phyloP scores from a whole-genome alignment of 2,797 vertebrate genomes.

The Schizopygopsis pylzovi region DNA sequence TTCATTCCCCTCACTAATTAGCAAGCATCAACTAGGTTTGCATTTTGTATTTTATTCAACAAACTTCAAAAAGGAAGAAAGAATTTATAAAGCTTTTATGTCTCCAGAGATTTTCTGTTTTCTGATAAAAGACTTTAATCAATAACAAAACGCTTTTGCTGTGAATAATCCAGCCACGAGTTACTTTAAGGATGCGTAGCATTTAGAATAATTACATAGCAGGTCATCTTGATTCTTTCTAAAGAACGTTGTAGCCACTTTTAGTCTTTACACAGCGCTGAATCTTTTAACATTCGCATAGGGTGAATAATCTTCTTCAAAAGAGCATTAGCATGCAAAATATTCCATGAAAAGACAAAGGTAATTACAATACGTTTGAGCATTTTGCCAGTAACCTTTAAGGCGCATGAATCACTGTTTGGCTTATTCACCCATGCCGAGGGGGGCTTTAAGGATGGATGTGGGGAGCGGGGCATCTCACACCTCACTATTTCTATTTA shows the following conservation, averaged over 20 bases:
- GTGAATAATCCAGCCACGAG: neutral
- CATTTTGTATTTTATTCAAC: constrained; percentile 14
- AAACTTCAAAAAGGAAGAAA: constrained; percentile 21
- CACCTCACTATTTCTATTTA: constrained; percentile 24
- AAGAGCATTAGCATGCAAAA: constrained; percentile 50
- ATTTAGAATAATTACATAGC: constrained; percentile 49
- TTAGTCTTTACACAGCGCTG: constrained; percentile 30
- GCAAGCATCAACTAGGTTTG: constrained; percentile 11
- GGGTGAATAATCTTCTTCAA: constrained; percentile 23
- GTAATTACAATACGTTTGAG: constrained; percentile 49
- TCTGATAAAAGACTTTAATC: constrained; percentile 39
- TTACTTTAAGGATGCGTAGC: constrained; percentile 25
- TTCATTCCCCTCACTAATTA: constrained; percentile 13
- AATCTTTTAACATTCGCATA: constrained; percentile 38
- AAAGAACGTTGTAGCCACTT: constrained; percentile 30
- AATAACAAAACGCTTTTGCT: constrained; percentile 4
- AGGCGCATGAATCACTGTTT: constrained; percentile 43
- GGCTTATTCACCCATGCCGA: constrained; percentile 42
- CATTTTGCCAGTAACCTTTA: constrained; percentile 55
- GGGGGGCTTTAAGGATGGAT: constrained; percentile 36
- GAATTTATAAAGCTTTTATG: neutral
- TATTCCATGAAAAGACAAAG: constrained; percentile 41
- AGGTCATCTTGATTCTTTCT: constrained; percentile 36
- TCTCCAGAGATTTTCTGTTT: neutral
- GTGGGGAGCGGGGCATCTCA: neutral